Evolutionary conservation across 2,888 invertebrate genomes (phyloP).

Genomic region (Beris chalybata): DNA sequence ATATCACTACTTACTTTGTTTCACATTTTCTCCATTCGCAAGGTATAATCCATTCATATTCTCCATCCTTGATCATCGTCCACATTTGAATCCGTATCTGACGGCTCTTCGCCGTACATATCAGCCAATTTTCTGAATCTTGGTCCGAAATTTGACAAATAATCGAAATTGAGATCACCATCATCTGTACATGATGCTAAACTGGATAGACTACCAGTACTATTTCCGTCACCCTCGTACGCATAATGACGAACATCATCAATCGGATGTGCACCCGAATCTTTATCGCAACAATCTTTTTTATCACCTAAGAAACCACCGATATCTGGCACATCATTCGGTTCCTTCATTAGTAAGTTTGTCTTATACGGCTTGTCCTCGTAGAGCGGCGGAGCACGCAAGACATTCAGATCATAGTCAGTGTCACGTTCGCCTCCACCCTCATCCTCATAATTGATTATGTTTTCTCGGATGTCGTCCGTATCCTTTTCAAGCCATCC

Average conservation of each 20-base stretch:
- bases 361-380: conserved; percentile 55
- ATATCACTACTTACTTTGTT: conserved; percentile 3
- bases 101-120: conserved; percentile 90
- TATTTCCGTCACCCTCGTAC: conserved; percentile 95
- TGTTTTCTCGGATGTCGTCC: conserved; percentile 95
- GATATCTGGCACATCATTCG: conserved; percentile 76
- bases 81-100: conserved; percentile 78
- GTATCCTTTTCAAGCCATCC: conserved; percentile 88
- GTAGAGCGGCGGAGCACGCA: conserved; percentile 55
- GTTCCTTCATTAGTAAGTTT: conserved; percentile 47
- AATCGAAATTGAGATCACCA: conserved; percentile 91
- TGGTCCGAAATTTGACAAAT: conserved; percentile 93
- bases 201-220: conserved; percentile 89
- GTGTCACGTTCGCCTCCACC: conserved; percentile 98
- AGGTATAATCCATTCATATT: conserved; percentile 45
- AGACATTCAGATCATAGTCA: conserved; percentile 55
- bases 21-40: conserved; percentile 16
- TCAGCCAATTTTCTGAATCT: conserved; percentile 91
- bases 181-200: conserved; percentile 92
- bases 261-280: conserved; percentile 87
- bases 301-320: conserved; percentile 89
- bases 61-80: conserved; percentile 84
- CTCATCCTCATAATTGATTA: conserved; percentile 97
- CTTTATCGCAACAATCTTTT: conserved; percentile 86
- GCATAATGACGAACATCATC: conserved; percentile 98